Evolutionary conservation across 2,888 invertebrate species (phyloP).

Genomic region (Caenorhabditis becei): DNA sequence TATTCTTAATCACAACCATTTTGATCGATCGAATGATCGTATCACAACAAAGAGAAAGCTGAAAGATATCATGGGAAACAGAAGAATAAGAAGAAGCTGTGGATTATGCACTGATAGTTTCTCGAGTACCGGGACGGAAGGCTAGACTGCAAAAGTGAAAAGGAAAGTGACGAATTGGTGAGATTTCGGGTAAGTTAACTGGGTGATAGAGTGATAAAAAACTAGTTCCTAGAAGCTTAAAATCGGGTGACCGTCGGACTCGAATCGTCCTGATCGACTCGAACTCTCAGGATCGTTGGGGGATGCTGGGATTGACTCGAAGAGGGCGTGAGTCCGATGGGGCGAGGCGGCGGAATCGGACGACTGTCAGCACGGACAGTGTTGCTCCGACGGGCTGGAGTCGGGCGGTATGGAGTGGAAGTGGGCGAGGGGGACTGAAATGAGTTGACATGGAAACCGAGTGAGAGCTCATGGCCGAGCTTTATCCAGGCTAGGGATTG

Average conservation of each 20-base stretch:
- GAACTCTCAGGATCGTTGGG: slow-evolving; percentile 11
- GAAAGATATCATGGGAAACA: background rate
- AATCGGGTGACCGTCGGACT: slow-evolving; percentile 35
- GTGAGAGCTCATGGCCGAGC: background rate
- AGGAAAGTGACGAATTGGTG: slow-evolving; percentile 2
- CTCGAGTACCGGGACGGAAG: slow-evolving; percentile 18
- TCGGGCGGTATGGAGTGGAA: slow-evolving; percentile 18
- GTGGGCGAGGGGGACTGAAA: slow-evolving; percentile 1
- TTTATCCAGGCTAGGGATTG: too few species aligned
- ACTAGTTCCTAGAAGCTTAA: background rate
- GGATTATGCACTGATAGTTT: background rate
- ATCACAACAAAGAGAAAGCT: background rate
- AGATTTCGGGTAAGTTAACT: slow-evolving; percentile 27
- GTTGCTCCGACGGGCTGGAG: slow-evolving; percentile 29
- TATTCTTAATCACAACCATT: background rate
- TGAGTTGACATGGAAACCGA: background rate
- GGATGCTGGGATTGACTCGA: background rate
- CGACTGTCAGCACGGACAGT: slow-evolving; percentile 38
- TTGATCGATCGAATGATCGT: background rate
- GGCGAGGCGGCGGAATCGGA: slow-evolving; percentile 53
- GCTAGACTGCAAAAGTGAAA: slow-evolving; percentile 37
- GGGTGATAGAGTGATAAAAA: background rate
- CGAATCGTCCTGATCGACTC: slow-evolving; percentile 17
- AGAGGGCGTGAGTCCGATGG: slow-evolving; percentile 12
- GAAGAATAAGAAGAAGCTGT: background rate